phyloP scores from a whole-genome alignment of 2,113 vertebrate genomes.

The Psammodynastes pulverulentus region DNA sequence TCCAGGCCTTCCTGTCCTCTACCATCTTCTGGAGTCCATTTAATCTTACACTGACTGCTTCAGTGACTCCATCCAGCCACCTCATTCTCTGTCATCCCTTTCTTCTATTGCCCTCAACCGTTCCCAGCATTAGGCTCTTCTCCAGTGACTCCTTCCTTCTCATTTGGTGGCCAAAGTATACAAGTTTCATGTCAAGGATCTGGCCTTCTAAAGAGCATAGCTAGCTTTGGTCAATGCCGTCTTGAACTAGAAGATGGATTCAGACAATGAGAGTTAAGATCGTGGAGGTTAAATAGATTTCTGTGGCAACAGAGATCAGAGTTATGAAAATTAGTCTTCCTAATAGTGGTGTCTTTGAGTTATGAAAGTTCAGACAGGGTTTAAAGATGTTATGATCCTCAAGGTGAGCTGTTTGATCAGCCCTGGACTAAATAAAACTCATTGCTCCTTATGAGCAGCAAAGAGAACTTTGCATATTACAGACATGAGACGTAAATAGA shows the following conservation, averaged over 20 bases:
- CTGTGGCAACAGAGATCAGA: neutral
- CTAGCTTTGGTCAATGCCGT: neutral
- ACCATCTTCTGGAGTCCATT: too few species aligned
- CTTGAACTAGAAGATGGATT: neutral
- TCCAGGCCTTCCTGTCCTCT: too few species aligned
- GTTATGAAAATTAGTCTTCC: neutral
- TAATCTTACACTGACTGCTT: too few species aligned
- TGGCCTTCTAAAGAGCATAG: too few species aligned
- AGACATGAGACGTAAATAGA: neutral
- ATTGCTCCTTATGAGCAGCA: neutral
- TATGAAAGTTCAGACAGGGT: neutral
- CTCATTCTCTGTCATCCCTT: too few species aligned
- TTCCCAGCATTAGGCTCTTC: too few species aligned
- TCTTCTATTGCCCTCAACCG: too few species aligned
- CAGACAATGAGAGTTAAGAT: neutral
- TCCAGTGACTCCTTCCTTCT: too few species aligned
- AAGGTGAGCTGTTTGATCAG: neutral
- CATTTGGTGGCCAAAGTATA: too few species aligned
- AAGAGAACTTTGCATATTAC: neutral
- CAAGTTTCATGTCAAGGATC: too few species aligned
- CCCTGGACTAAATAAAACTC: neutral
- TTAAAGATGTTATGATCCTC: neutral
- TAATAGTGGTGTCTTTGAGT: neutral
- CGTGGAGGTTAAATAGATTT: neutral
- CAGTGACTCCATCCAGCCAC: too few species aligned